phyloP scores from a whole-genome alignment of 2,113 vertebrate genomes.

The Sapayoa aenigma region DNA sequence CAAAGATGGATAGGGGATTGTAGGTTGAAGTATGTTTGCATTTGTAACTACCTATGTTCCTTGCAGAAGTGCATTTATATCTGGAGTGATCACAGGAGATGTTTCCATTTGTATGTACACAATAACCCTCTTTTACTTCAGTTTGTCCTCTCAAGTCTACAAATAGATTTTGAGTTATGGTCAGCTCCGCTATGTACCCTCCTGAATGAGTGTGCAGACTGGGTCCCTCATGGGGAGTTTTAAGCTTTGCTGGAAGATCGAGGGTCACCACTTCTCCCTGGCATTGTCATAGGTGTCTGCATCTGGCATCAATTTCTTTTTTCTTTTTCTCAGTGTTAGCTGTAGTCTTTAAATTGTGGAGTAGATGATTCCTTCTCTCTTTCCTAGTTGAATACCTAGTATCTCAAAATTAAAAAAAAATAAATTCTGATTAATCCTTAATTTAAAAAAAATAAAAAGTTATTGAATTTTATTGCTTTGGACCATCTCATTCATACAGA shows the following conservation, averaged over 20 bases:
- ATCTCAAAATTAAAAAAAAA: neutral
- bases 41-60: neutral
- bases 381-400: neutral
- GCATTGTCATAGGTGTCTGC: neutral
- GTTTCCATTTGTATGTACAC: neutral
- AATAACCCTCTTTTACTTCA: neutral
- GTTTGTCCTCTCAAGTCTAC: neutral
- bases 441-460: neutral
- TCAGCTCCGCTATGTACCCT: neutral
- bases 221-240: neutral
- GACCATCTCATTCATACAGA: neutral
- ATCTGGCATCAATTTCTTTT: neutral
- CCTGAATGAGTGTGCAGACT: neutral
- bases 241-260: neutral
- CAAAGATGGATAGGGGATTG: neutral
- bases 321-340: neutral
- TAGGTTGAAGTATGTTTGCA: neutral
- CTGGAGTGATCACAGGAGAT: neutral
- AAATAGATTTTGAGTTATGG: neutral
- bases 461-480: neutral
- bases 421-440: neutral
- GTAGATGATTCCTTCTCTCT: neutral
- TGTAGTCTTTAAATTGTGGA: neutral
- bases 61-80: neutral
- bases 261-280: neutral